Percentiles rank a stretch among this genome's conserved stretches.
These are phyloP conservation scores for Moxostoma hubbsi DNA, from an alignment of 2,797 vertebrate genomes.

Conservation along the genomic window DNA sequence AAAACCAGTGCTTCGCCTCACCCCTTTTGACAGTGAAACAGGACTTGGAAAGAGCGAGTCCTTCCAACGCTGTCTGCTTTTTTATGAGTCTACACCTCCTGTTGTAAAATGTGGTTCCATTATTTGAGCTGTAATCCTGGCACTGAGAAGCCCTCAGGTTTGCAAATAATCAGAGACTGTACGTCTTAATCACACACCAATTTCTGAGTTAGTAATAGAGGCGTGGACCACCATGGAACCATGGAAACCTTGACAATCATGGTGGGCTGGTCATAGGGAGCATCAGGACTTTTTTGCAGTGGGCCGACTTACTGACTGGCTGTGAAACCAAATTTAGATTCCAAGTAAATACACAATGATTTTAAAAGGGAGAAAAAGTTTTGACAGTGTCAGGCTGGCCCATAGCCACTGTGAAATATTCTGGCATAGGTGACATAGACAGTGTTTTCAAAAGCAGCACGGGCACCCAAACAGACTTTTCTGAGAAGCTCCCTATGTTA, in stretches of 20 bases:
- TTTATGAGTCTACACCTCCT: constrained; percentile 72
- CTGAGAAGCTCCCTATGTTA: too few relatives aligned
- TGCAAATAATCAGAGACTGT: constrained; percentile 71
- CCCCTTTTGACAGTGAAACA: constrained; percentile 51
- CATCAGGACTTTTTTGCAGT: not conserved
- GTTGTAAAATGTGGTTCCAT: constrained; percentile 66
- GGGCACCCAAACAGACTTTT: too few relatives aligned
- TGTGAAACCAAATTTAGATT: not conserved
- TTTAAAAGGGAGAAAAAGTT: too few relatives aligned
- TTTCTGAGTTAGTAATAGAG: constrained; percentile 25
- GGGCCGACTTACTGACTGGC: not conserved
- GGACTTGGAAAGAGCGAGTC: constrained; percentile 52
- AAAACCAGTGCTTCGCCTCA: constrained; percentile 21
- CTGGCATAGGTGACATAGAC: too few relatives aligned
- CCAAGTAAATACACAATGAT: too few relatives aligned
- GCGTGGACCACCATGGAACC: constrained; percentile 65
- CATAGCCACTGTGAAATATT: too few relatives aligned
- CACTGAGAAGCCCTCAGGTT: constrained; percentile 47
- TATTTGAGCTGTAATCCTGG: constrained; percentile 61
- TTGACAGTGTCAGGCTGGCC: too few relatives aligned
- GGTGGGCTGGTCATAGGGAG: constrained; percentile 52
- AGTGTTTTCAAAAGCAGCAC: too few relatives aligned
- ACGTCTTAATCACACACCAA: constrained; percentile 35
- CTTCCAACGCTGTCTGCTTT: constrained; percentile 60
- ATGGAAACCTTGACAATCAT: constrained; percentile 65